These are phyloP conservation scores for Adela reaumurella DNA, from an alignment of 2,888 invertebrate species.

Conservation along the genomic window DNA sequence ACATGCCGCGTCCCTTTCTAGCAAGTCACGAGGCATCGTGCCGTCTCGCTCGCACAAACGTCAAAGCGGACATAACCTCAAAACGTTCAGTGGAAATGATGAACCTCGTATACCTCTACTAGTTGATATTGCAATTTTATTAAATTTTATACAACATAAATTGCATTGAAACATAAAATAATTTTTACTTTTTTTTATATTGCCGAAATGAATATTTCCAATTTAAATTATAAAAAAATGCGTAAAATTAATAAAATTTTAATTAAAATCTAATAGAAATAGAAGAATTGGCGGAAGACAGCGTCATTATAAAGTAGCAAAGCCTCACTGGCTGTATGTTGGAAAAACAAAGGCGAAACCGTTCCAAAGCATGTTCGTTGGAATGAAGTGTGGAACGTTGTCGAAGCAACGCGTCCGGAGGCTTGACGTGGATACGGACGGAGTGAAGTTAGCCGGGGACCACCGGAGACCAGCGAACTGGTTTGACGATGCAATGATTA, in stretches of 20 bases:
- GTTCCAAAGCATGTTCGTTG: neutral
- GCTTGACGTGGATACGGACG: neutral
- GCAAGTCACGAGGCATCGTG: neutral
- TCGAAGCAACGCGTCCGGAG: neutral
- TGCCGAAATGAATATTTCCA: no score
- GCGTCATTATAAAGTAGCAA: neutral
- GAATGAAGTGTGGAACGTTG: neutral
- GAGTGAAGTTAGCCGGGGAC: neutral
- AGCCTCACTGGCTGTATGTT: neutral
- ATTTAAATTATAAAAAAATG: no score
- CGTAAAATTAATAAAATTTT: no score
- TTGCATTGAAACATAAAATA: no score
- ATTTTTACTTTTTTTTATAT: no score
- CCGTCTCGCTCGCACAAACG: conserved; percentile 1
- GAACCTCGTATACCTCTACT: neutral
- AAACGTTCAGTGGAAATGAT: neutral
- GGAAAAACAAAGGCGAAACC: neutral
- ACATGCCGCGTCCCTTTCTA: neutral
- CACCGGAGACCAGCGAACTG: neutral
- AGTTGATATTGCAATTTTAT: no score
- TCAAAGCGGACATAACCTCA: conserved; percentile 1
- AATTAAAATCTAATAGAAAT: no score
- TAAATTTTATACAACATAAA: no score
- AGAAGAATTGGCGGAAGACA: neutral
- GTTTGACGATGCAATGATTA: neutral